Evolutionary conservation across 1,140 invertebrate species (phyloP), one percentile per base, ranked within the genome.

Genomic region (Eumeta japonica): DNA sequence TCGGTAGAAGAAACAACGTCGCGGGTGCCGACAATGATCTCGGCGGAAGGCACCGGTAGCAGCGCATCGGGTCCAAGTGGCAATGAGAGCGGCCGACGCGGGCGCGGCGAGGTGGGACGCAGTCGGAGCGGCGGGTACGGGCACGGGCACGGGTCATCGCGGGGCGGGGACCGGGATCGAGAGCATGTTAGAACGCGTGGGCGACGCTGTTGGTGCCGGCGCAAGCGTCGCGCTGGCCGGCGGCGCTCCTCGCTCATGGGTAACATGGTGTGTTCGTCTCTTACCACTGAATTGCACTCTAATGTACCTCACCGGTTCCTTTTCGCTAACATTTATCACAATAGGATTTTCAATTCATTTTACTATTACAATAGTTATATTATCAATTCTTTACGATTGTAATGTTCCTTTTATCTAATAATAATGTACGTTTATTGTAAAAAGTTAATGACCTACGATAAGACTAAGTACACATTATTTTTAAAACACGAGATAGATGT

Each of bases 251-350:
- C 58, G 37, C 61, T 63, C 62, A 67, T 64, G 64, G 67, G 67
- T 72, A 68, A 72, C 67, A 68, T 52, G 67, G 67, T 72, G 62
- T 72, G 67, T 72, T 54, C 58, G 42, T 55, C 51, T 32, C 48
- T 50, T 46, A 50, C 50, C 55, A 52, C 51, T 46, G 15, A 39
- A 48, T 57, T 64, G 55, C 62, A 64, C 62, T 66, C 58, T 16
- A 10, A 15, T 5, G 3, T 9, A 31, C 29, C n/a, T n/a, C n/a
- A n/a, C n/a, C n/a, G n/a, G n/a, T n/a, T n/a, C n/a, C n/a, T n/a
- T n/a, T n/a, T n/a, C n/a, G n/a, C n/a, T n/a, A n/a, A n/a, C n/a
- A n/a, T n/a, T n/a, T n/a, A n/a, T n/a, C n/a, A n/a, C n/a, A n/a
- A n/a, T n/a, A n/a, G n/a, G n/a, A n/a, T n/a, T n/a, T n/a, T n/a